Evolutionary conservation across 2,888 invertebrate species (phyloP), one percentile per base, ranked within the genome.

Genomic region (Synanthedon formicaeformis): DNA sequence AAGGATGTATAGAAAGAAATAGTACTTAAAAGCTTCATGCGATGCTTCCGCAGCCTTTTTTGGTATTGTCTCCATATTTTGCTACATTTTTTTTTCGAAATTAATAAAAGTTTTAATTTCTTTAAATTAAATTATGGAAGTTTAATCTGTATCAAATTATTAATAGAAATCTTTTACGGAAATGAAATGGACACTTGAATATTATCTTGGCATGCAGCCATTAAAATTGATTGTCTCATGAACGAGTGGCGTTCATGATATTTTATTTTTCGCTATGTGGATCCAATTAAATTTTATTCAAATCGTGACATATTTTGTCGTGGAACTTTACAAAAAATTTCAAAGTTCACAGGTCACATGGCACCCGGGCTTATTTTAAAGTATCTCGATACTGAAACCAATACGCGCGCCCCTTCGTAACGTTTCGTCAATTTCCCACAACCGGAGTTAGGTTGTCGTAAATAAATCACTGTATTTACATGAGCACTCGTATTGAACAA

Each of bases 391-490:
- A 71, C 66, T 45, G 45, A 45, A 45, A 45, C 45, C 45, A 45
- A 63, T 62, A 55, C 55, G 57, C 71, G 76, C 76, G 78, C 81
- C 82, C 82, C 75, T 81, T 54, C 64, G 64, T 65, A 66, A 73
- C 69, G 63, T 67, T 68, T 80, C 84, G 78, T 85, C 85, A 84
- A 86, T 83, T 83, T 86, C 85, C 83, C 86, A 85, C 81, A 82
- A 76, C 61, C 60, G 67, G 65, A 69, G 65, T 71, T 67, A 80
- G 81, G 81, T 81, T 83, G 83, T 82, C 78, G 73, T 74, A 78
- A 82, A 84, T 86, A 85, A 85, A 84, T 84, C 83, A 86, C 68
- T 66, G 63, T 73, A 75, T 76, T 73, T 75, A 76, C 75, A 77
- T 75, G 66, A 66, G 65, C 64, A 66, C 57, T 60, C 57, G 60